A percentile compares a stretch with the other conserved stretches of the same genome.
Evolutionary conservation across 2,113 vertebrate genomes (phyloP).

Genomic region (Polyodon spathula): DNA sequence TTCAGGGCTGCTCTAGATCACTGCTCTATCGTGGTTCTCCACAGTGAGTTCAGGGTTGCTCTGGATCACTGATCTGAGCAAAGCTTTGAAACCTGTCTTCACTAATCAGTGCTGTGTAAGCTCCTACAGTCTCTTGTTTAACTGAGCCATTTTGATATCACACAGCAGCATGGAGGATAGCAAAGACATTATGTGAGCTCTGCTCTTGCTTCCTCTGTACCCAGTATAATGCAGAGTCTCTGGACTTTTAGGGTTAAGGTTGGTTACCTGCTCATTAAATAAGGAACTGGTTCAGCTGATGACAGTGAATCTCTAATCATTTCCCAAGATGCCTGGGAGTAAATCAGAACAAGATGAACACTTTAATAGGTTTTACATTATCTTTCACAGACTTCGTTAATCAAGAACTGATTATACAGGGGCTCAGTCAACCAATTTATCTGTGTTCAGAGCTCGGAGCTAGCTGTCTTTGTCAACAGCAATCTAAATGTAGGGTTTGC

Average conservation of each 20-base stretch:
- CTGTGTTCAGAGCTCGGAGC: neutral
- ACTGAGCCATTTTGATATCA: too few species aligned
- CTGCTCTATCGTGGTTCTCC: too few species aligned
- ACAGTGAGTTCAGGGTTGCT: too few species aligned
- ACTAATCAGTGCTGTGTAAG: too few species aligned
- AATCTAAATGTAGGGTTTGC: neutral
- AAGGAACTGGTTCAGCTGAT: slow-evolving; percentile 2
- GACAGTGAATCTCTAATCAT: slow-evolving; percentile 12
- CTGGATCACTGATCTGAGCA: too few species aligned
- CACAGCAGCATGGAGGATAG: too few species aligned
- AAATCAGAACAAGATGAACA: slow-evolving; percentile 13
- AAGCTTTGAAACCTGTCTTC: too few species aligned
- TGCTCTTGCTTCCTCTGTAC: too few species aligned
- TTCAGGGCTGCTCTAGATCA: too few species aligned
- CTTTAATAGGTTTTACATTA: slow-evolving; percentile 13
- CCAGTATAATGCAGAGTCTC: neutral
- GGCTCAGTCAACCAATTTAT: slow-evolving; percentile 9
- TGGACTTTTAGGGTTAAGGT: neutral
- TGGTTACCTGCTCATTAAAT: neutral
- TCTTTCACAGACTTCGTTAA: slow-evolving; percentile 14
- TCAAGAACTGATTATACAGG: slow-evolving; percentile 20
- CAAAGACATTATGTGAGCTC: too few species aligned
- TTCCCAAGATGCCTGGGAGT: slow-evolving; percentile 4
- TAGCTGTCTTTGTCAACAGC: neutral
- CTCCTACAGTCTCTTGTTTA: too few species aligned